These are phyloP conservation scores for Plagodis pulveraria DNA, from an alignment of 2,888 invertebrate species.

Conservation along the genomic window DNA sequence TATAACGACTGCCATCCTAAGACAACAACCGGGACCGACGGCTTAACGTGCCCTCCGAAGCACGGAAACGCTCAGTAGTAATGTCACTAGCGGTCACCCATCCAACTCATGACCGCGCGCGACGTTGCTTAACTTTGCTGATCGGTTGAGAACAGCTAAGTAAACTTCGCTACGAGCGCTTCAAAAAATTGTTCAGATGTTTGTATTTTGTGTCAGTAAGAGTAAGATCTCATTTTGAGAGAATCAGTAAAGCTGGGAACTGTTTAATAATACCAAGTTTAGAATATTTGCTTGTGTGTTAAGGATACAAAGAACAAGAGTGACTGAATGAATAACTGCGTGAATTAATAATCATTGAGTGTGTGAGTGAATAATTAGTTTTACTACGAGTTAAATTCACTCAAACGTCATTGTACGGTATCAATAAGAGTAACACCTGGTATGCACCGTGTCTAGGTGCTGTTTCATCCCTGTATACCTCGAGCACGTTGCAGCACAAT, in stretches of 20 bases:
- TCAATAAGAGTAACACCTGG: constrained; percentile 14
- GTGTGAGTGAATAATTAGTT: not conserved
- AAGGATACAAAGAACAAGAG: not conserved
- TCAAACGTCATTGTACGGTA: constrained; percentile 10
- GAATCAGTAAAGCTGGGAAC: too few species aligned
- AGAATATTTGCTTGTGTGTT: not conserved
- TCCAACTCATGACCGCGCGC: too few species aligned
- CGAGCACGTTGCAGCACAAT: constrained; percentile 24
- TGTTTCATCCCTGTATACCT: constrained; percentile 15
- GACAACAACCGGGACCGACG: too few species aligned
- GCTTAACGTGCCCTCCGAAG: too few species aligned
- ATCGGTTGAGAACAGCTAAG: too few species aligned
- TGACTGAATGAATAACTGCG: not conserved
- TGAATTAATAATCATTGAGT: not conserved
- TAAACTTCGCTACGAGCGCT: too few species aligned
- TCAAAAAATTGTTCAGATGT: constrained; percentile 1
- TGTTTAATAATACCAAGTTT: too few species aligned
- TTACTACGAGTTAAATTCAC: constrained; percentile 5
- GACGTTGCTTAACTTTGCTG: too few species aligned
- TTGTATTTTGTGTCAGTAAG: constrained; percentile 20
- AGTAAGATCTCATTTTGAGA: constrained; percentile 9
- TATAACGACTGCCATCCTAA: too few species aligned
- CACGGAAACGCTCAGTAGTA: too few species aligned
- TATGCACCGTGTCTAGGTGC: constrained; percentile 30
- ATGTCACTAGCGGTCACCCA: too few species aligned